phyloP scores from a whole-genome alignment of 2,888 invertebrate species.

The Eristalinus sepulchralis region DNA sequence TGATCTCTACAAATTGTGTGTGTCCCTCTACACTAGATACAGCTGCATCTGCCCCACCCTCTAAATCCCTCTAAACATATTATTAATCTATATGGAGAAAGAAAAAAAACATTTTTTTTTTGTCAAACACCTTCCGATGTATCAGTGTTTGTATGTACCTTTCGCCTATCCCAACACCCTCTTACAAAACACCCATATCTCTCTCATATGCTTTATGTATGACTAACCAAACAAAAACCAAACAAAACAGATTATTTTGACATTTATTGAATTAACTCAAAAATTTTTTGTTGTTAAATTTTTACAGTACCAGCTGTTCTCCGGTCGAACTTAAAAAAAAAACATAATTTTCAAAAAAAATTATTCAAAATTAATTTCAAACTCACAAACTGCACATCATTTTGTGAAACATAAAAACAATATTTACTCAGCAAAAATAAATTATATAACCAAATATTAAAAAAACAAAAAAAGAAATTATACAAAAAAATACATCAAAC shows the following conservation, averaged over 20 bases:
- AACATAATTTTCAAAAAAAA: slow-evolving; percentile 24
- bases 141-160: slow-evolving; percentile 63
- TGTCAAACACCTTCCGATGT: slow-evolving; percentile 22
- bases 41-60: slow-evolving; percentile 43
- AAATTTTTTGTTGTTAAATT: slow-evolving; percentile 74
- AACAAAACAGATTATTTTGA: slow-evolving; percentile 34
- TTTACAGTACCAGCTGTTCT: slow-evolving; percentile 87
- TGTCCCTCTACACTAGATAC: slow-evolving; percentile 21
- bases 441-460: slow-evolving; percentile 19
- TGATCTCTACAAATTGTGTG: neutral
- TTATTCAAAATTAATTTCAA: slow-evolving; percentile 13
- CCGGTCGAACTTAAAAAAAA: slow-evolving; percentile 83
- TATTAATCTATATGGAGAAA: neutral
- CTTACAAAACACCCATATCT: slow-evolving; percentile 15
- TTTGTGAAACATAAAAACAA: slow-evolving; percentile 43
- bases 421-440: slow-evolving; percentile 9
- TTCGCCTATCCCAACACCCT: slow-evolving; percentile 1
- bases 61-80: slow-evolving; percentile 22
- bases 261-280: slow-evolving; percentile 77
- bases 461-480: slow-evolving; percentile 26
- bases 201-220: slow-evolving; percentile 33
- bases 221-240: slow-evolving; percentile 2
- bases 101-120: slow-evolving; percentile 22
- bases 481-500: slow-evolving; percentile 42
- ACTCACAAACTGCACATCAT: slow-evolving; percentile 59